Base-by-base conservation (phyloP, 2,797 vertebrate genomes). In the Onychomys torridus region DNA sequence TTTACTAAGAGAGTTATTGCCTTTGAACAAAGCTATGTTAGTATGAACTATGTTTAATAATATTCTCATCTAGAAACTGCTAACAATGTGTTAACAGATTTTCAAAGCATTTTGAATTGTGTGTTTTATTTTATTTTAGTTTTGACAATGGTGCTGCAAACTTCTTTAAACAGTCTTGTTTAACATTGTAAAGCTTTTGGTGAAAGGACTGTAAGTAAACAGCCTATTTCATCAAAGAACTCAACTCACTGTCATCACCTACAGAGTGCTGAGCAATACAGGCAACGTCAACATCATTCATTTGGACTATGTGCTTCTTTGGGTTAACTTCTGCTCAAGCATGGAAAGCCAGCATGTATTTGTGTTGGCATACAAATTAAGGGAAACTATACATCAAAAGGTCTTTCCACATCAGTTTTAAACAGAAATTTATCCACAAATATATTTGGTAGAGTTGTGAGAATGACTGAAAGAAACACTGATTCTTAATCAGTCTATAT, bases 11-110 rank as follows among this genome's bases (percentile, higher is more conserved):
- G 82, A 97, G 94, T 95, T 94, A 88, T 94, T 97, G 55, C 52
- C 49, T 82, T 67, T 61, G 25, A 94, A n/a, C n/a, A 85, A 92
- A 37, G 79, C 86, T 90, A 57, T 82, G 94, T 96, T 92, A 96
- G 91, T 86, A 94, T 97, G 87, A 96, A 96, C 96, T 95, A 95
- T 91, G 89, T 73, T 95, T 96, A 96, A 93, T 27, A 90, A 91
- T 76, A 93, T 73, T 67, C 65, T 96, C 90, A 49, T 69, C 94
- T 89, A 14, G 57, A 95, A 96, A 93, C 83, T 95, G 43, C 90
- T 96, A 97, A 93, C 65, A 95, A 93, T 1, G 3, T 93, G 86
- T 93, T 96, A 96, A 96, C 86, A 96, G 91, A 94, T 93, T 91
- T 94, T 69, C 59, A 90, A 37, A 65, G 82, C 79, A 81, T 46